Evolutionary conservation across 2,888 invertebrate genomes (phyloP).

Genomic region (Lucinisca nassula): DNA sequence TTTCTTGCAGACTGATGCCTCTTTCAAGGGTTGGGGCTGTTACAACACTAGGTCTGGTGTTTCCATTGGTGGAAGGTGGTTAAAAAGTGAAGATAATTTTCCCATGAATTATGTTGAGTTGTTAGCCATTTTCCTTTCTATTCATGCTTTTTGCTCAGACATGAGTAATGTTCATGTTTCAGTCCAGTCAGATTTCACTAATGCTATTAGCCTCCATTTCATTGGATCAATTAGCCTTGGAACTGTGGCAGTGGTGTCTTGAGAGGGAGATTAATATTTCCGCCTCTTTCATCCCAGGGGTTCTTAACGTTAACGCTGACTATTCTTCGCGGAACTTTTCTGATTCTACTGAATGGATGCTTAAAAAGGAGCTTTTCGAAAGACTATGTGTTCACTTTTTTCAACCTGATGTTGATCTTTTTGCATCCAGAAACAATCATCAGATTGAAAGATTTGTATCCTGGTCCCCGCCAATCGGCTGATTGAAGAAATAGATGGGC

Average conservation of each 20-base stretch:
- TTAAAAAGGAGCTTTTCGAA: constrained; percentile 31
- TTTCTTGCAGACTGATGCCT: not conserved
- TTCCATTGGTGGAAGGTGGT: not conserved
- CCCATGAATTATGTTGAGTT: not conserved
- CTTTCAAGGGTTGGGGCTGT: not conserved
- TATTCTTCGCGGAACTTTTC: constrained; percentile 44
- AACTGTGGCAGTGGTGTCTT: constrained; percentile 52
- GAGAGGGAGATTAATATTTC: constrained; percentile 42
- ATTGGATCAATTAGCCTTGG: constrained; percentile 25
- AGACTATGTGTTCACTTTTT: constrained; percentile 41
- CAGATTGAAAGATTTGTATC: constrained; percentile 40
- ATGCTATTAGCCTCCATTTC: not conserved
- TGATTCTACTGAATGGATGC: constrained; percentile 52
- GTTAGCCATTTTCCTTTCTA: not conserved
- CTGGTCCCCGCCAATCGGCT: constrained; percentile 37
- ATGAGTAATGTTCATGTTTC: not conserved
- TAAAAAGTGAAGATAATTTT: not conserved
- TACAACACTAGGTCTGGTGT: not conserved
- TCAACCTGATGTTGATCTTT: constrained; percentile 54
- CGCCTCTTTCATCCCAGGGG: constrained; percentile 35
- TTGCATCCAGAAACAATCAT: constrained; percentile 48
- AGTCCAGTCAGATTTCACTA: not conserved
- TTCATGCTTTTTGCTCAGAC: not conserved
- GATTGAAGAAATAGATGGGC: too few species aligned
- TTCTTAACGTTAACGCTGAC: constrained; percentile 42